These are phyloP conservation scores for Orthosia gothica DNA, from an alignment of 2,888 invertebrate genomes.

Conservation along the genomic window DNA sequence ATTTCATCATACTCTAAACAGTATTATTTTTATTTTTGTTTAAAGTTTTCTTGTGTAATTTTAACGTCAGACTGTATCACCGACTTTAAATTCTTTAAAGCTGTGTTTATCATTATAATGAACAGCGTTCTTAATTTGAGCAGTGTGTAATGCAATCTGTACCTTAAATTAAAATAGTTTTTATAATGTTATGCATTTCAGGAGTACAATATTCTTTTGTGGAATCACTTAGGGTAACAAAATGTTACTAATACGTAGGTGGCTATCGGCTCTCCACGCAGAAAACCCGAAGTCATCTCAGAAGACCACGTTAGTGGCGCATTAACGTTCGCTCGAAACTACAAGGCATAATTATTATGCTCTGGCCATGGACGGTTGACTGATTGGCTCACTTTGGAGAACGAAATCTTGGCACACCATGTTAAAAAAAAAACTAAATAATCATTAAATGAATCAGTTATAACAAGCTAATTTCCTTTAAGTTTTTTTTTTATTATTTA, in stretches of 20 bases:
- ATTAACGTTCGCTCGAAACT: neutral
- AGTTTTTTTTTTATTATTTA: no score
- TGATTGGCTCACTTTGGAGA: constrained; percentile 1
- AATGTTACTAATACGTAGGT: neutral
- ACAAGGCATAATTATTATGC: neutral
- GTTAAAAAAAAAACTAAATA: no score
- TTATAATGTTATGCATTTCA: neutral
- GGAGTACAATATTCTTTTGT: neutral
- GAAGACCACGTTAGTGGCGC: neutral
- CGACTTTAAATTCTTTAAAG: no score
- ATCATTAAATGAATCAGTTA: no score
- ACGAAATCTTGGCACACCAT: neutral
- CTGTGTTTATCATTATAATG: no score
- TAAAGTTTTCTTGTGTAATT: neutral
- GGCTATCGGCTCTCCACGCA: neutral
- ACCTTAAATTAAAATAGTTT: neutral
- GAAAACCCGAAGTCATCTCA: neutral
- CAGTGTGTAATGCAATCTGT: no score
- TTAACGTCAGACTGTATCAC: no score
- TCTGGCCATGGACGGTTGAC: neutral
- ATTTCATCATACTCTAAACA: neutral
- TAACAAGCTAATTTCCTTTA: no score
- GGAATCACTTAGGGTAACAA: neutral
- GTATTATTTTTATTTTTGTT: neutral
- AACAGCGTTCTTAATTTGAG: no score